A percentile compares a stretch with the other conserved stretches of the same genome.
phyloP scores from a whole-genome alignment of 2,113 vertebrate species.

The Poeciliopsis occidentalis region DNA sequence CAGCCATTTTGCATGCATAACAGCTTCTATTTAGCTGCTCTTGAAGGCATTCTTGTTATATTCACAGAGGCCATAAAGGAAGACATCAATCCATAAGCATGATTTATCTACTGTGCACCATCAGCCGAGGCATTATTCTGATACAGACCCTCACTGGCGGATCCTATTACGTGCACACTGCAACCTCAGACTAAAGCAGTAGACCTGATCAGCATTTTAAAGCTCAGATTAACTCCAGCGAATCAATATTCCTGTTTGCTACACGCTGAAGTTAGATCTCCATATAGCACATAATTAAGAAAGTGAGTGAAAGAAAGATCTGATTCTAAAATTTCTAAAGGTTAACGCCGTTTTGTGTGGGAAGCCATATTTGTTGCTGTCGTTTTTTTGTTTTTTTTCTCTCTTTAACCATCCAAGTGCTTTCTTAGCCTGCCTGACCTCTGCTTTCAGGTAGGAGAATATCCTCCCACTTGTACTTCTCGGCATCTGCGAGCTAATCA shows the following conservation, averaged over 20 bases:
- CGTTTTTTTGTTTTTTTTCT: conserved; percentile 2
- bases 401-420: conserved; percentile 2
- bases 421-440: conserved; percentile 24
- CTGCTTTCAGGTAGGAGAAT: conserved; percentile 26
- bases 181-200: conserved; percentile 26
- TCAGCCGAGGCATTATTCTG: conserved; percentile 58
- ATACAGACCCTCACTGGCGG: conserved; percentile 47
- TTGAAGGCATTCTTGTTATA: conserved; percentile 66
- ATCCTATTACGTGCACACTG: conserved; percentile 54
- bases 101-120: conserved; percentile 64
- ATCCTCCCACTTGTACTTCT: conserved; percentile 32
- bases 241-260: conserved; percentile 6
- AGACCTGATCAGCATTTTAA: conserved; percentile 54
- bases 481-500: conserved; percentile 16
- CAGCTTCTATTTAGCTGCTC: conserved; percentile 64
- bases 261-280: conserved; percentile 3
- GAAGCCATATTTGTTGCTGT: neutral
- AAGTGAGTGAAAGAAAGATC: neutral
- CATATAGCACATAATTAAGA: conserved; percentile 7
- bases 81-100: conserved; percentile 67
- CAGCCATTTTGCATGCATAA: conserved; percentile 53
- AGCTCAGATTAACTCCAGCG: conserved; percentile 19
- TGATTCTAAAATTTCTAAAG: neutral
- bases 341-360: neutral
- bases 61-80: conserved; percentile 57